Base-by-base conservation (phyloP, 2,888 invertebrate genomes). In the Dascillus cervinus region DNA sequence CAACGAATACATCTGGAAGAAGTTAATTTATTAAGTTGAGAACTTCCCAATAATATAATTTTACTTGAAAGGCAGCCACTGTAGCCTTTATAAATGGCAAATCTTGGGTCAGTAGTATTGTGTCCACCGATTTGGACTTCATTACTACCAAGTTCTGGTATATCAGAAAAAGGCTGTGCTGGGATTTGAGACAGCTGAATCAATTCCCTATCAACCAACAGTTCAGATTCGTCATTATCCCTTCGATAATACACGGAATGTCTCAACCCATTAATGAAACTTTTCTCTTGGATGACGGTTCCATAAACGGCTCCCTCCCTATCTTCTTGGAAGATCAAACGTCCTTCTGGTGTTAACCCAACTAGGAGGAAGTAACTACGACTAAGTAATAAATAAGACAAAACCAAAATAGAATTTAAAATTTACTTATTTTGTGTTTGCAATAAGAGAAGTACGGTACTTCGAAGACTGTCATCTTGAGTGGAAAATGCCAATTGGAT, bases 41-140 rank as follows among this genome's bases (percentile, higher is more conserved):
- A 8, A 17, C 17, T 6, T 8, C n/a, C n/a, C n/a, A n/a, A n/a
- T n/a, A n/a, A n/a, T n/a, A n/a, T n/a, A n/a, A n/a, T n/a, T n/a
- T n/a, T 66, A 90, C 90, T 91, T 41, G 90, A 89, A 40, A 91
- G 69, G 61, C 91, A 91, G 32, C 91, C 90, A 52, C 83, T 86
- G 62, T 89, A 91, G 46, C 86, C 84, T 55, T 84, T 87, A 56
- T 84, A 90, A 36, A 82, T 81, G 38, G 78, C 79, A 49, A 90
- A 79, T 43, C 88, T 72, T 3, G 83, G 80, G 58, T 89, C 88
- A 3, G 81, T 82, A 3, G 87, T 86, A 51, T 86, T 88, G 9
- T 89, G 74, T 12, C 90, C 90, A 6, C 89, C 89, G 29, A 91
- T 78, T 60, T 88, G 87, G 5, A 89, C 85, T 52, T 88, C 87